Evolutionary conservation across 2,113 vertebrate species (phyloP).

Genomic region (Prunella fulvescens): DNA sequence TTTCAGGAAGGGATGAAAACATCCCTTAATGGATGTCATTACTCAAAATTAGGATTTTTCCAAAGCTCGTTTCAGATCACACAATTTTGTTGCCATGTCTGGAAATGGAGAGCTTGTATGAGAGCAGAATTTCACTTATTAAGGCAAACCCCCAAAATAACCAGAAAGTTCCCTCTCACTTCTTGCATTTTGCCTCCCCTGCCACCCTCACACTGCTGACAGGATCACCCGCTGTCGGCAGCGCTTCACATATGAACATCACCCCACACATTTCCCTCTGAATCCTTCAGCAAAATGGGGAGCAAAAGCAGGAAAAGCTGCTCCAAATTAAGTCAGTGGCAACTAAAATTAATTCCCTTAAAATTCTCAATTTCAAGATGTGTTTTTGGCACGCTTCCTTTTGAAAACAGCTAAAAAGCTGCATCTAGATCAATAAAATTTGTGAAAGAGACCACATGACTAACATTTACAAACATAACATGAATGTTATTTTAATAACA

Average conservation of each 20-base stretch:
- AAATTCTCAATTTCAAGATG: background rate
- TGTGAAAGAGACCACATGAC: background rate
- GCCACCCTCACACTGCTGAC: background rate
- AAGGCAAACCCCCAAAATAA: background rate
- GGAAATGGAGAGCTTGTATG: background rate
- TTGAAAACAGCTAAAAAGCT: background rate
- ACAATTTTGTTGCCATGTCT: background rate
- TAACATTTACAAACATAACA: background rate
- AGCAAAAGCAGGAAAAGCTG: background rate
- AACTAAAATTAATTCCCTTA: background rate
- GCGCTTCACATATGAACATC: accelerated
- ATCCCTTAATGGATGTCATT: background rate
- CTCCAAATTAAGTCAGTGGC: background rate
- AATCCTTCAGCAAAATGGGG: background rate
- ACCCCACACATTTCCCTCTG: background rate
- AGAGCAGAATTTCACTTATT: background rate
- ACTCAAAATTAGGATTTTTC: background rate
- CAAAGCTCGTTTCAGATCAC: background rate
- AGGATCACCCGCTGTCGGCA: background rate
- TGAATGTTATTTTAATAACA: accelerated
- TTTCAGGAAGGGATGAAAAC: background rate
- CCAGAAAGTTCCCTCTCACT: background rate
- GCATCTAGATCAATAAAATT: background rate
- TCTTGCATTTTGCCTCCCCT: background rate
- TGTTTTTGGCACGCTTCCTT: background rate